These are phyloP conservation scores for Salvator merianae DNA, from an alignment of 2,113 vertebrate genomes.

Conservation along the genomic window DNA sequence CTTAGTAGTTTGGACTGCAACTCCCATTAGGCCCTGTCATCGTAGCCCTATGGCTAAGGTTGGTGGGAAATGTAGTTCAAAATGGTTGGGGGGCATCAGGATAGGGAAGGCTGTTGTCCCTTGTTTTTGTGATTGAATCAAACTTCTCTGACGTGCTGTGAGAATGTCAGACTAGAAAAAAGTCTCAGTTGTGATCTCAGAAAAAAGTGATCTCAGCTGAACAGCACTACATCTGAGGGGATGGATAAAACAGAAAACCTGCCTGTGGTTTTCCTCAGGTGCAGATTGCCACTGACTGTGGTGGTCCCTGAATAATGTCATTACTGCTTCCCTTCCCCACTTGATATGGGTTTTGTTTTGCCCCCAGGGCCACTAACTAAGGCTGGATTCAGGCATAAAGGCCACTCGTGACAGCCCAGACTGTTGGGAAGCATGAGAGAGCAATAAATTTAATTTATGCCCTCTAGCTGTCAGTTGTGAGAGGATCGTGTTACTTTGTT, in stretches of 20 bases:
- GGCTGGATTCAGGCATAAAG: neutral
- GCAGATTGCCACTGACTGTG: neutral
- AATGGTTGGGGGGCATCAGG: too few relatives aligned
- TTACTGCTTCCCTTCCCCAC: too few relatives aligned
- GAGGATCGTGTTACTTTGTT: neutral
- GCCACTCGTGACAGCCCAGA: neutral
- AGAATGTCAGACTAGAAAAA: too few relatives aligned
- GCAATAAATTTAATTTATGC: constrained; percentile 5
- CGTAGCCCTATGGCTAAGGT: too few relatives aligned
- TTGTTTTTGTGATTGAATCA: too few relatives aligned
- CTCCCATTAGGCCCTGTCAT: too few relatives aligned
- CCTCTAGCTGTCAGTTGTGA: constrained; percentile 1
- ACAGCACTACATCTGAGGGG: neutral
- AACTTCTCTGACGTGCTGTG: too few relatives aligned
- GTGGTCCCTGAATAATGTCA: neutral
- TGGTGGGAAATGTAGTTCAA: too few relatives aligned
- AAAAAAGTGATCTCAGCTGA: neutral
- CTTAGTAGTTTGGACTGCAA: too few relatives aligned
- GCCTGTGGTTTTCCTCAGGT: neutral
- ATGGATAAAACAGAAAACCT: neutral
- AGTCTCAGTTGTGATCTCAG: too few relatives aligned
- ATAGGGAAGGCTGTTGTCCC: too few relatives aligned
- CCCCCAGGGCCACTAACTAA: neutral
- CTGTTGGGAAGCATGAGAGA: neutral
- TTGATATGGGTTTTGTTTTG: neutral